Evolutionary conservation across 2,113 vertebrate species (phyloP), one percentile per base, ranked within the genome.

Genomic region (Periophthalmodon schlosseri): DNA sequence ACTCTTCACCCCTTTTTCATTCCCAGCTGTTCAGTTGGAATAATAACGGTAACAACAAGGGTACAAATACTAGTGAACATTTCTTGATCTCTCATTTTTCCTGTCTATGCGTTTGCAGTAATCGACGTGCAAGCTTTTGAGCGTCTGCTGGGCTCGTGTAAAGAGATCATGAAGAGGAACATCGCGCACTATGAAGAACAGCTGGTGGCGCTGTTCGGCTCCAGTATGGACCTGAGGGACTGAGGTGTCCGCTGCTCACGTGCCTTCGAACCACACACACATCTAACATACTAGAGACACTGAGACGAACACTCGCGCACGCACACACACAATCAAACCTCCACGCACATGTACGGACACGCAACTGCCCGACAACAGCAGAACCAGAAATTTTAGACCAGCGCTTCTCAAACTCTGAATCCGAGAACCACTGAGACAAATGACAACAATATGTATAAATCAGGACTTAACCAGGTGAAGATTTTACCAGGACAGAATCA

Each of bases 101-200:
- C 28, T 24, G 64, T 39, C 67, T 13, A 2, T 58, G 39, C 68
- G 61, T 46, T 67, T 78, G 47, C 88, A 99, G 98, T 99, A 87
- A 99, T 99, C 94, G 98, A 99, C 87, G 92, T 99, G 61, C 97
- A 99, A 92, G 97, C 98, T 0, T 99, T 99, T 75, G 98, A 99
- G 93, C 95, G 98, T 81, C 95, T 99, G 87, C 95, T 99, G 89
- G 98, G 98, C 78, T 96, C 97, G 84, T 99, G 98, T 93, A 99
- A 97, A 95, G 97, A 99, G 94, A 99, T 99, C 94, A 99, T 99
- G 97, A 99, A 99, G 96, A 97, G 97, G 88, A 99, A 99, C 93
- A 99, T 99, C 91, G 90, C 96, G 47, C 96, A 99, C 92, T 99
- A 99, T 0, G 95, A 99, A 85, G 97, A 99, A 87, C 97, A 99